phyloP scores from a whole-genome alignment of 2,888 invertebrate species.

The Macrosoma leucophasiata region DNA sequence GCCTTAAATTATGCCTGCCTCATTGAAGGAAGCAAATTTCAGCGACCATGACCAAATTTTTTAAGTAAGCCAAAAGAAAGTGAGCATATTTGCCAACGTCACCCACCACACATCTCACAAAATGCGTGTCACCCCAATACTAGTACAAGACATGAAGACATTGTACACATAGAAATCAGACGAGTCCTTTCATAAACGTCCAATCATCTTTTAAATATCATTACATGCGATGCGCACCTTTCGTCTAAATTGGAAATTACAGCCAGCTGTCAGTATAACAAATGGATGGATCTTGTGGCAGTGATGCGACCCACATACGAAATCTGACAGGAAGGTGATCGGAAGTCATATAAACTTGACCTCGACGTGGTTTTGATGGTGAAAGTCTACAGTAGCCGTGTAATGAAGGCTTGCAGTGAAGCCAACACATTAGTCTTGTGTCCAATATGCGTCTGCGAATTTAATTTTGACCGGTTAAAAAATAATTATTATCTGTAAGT shows the following conservation, averaged over 20 bases:
- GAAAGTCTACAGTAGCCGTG: slow-evolving; percentile 62
- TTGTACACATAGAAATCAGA: slow-evolving; percentile 26
- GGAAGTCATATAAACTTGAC: slow-evolving; percentile 62
- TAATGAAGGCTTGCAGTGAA: slow-evolving; percentile 35
- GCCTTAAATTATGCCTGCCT: no score
- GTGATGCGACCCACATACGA: slow-evolving; percentile 42
- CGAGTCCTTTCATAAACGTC: slow-evolving; percentile 25
- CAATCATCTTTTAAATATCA: slow-evolving; percentile 11
- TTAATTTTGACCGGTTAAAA: slow-evolving; percentile 21
- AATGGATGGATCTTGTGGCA: slow-evolving; percentile 38
- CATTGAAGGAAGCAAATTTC: no score
- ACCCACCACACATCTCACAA: no score
- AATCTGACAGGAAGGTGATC: slow-evolving; percentile 31
- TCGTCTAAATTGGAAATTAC: slow-evolving; percentile 42
- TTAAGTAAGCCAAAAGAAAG: no score
- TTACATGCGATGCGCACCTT: slow-evolving; percentile 20
- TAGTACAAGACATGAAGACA: no score
- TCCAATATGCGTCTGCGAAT: slow-evolving; percentile 25
- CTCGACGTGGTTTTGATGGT: slow-evolving; percentile 40
- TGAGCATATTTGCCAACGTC: no score
- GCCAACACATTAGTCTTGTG: slow-evolving; percentile 28
- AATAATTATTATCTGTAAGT: slow-evolving; percentile 21
- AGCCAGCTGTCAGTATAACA: slow-evolving; percentile 44
- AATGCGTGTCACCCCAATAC: no score
- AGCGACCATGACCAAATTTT: no score